Evolutionary conservation across 2,113 vertebrate species (phyloP).

Genomic region (Panthera leo): DNA sequence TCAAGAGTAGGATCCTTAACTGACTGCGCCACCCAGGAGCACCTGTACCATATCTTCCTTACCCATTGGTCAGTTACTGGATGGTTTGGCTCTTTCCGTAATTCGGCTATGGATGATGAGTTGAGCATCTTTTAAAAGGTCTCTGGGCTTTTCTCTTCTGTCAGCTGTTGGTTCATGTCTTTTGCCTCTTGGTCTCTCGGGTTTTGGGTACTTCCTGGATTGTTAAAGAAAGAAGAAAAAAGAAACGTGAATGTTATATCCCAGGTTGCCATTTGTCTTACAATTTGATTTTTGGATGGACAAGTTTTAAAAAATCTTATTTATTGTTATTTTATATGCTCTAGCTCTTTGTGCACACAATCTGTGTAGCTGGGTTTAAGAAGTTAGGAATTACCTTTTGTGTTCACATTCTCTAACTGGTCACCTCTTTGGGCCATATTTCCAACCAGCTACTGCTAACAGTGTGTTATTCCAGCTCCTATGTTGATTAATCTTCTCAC

Average conservation of each 20-base stretch:
- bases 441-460: not conserved
- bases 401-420: not conserved
- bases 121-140: not conserved
- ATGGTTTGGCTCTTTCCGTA: too few species aligned
- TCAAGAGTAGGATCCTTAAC: too few species aligned
- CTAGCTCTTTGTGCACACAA: not conserved
- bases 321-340: not conserved
- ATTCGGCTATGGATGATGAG: not conserved
- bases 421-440: not conserved
- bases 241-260: not conserved
- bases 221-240: constrained; percentile 47
- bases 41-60: too few species aligned
- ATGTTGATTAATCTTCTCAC: not conserved
- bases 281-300: not conserved
- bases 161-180: constrained; percentile 1
- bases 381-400: not conserved
- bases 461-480: not conserved
- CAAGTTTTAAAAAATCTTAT: not conserved
- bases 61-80: too few species aligned
- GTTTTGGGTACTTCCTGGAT: constrained; percentile 14
- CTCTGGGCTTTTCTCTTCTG: not conserved
- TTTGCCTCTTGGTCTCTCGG: constrained; percentile 35
- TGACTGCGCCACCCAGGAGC: too few species aligned
- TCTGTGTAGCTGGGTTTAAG: not conserved
- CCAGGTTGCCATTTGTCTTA: not conserved